Conservation (phyloP, 2,113 vertebrate species). For the Hystrix cristata region DNA sequence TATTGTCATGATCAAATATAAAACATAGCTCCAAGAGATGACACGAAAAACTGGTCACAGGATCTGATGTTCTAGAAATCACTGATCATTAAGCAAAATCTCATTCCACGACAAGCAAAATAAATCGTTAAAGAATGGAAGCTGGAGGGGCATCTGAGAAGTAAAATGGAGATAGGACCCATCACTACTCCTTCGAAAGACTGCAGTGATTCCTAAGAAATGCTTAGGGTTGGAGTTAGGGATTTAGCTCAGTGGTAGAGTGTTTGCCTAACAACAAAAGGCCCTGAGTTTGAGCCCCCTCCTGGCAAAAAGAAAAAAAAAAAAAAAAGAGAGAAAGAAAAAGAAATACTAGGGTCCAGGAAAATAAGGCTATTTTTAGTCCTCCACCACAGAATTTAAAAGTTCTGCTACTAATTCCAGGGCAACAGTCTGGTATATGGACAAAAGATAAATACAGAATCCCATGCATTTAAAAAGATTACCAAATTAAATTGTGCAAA, state of each 20-base stretch:
- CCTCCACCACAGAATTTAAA: neutral
- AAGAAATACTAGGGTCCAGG: neutral
- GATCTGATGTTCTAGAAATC: neutral
- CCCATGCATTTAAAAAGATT: neutral
- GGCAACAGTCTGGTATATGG: neutral
- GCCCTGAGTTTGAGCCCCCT: too few species aligned
- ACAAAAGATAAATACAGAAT: neutral
- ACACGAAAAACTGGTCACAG: neutral
- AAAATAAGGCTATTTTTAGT: neutral
- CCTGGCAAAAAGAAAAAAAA: too few species aligned
- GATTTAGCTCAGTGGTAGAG: too few species aligned
- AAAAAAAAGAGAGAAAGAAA: too few species aligned
- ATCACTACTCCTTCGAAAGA: neutral
- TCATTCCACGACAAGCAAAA: neutral
- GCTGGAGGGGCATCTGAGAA: neutral
- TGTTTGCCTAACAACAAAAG: too few species aligned
- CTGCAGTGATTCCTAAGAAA: neutral
- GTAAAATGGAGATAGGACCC: neutral
- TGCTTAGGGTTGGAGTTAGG: too few species aligned
- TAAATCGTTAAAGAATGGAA: neutral
- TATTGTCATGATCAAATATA: constrained; percentile 20
- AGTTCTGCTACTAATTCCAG: neutral
- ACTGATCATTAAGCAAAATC: neutral
- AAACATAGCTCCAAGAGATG: neutral
- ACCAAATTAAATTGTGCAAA: neutral